Base-by-base conservation (phyloP, 2,888 invertebrate genomes). In the Lissocephala sabroskyi region DNA sequence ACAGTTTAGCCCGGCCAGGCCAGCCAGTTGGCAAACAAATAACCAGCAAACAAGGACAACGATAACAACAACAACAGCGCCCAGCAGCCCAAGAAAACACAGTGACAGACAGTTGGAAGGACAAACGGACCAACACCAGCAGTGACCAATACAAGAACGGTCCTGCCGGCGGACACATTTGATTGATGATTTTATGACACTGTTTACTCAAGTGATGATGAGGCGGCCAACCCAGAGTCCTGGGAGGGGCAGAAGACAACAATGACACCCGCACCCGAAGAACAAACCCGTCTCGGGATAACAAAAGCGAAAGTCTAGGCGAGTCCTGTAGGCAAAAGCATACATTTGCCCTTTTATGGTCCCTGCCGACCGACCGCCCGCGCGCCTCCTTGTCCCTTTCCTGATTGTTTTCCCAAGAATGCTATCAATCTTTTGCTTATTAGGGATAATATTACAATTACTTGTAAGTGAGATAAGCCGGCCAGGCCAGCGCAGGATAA, bases 101-200 rank as follows among this genome's bases (percentile, higher is more conserved):
- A n/a, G n/a, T n/a, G n/a, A n/a, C n/a, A n/a, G n/a, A n/a, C n/a
- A n/a, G n/a, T n/a, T n/a, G n/a, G n/a, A 58, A 62, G 49, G 47
- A n/a, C 13, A 11, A n/a, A 19, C 5, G 13, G 7, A 23, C 23
- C 3, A 42, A 42, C n/a, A 4, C 6, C 28, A 41, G 28, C 11
- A 37, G 16, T 19, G 28, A 53, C 49, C 52, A 41, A 37, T 3
- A 30, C n/a, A n/a, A n/a, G n/a, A n/a, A n/a, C n/a, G n/a, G n/a
- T 23, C 4, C 23, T 23, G 3, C 23, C 7, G n/a, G 29, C n/a
- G n/a, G 41, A 35, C 45, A 52, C 43, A 57, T 59, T 65, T 73
- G 71, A 73, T 73, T 73, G 73, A 77, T 73, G 73, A 73, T 71
- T 77, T 77, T 77, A 77, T 77, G 78, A 75, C 78, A 71, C 65